Conservation (phyloP, 2,797 vertebrate genomes). For the Taenioides sp. region DNA sequence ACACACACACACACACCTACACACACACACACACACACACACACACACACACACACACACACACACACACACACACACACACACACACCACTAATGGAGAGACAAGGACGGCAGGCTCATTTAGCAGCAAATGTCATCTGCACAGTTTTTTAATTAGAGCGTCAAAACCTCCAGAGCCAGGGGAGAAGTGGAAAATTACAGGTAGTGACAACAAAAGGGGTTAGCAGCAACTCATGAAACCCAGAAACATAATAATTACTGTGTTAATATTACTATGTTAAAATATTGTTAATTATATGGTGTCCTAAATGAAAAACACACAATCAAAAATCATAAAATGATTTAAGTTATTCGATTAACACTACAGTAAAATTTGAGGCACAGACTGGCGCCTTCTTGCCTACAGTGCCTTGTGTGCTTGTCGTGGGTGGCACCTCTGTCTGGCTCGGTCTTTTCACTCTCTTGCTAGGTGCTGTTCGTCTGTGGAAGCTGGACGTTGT, state of each 20-base stretch:
- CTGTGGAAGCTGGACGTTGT: constrained; percentile 49
- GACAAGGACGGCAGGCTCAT: constrained; percentile 51
- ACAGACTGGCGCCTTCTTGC: neutral
- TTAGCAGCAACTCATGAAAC: neutral
- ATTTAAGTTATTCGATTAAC: neutral
- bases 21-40: constrained; percentile 3
- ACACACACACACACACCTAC: neutral
- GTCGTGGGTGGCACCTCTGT: constrained; percentile 26
- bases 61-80: neutral
- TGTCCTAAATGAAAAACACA: neutral
- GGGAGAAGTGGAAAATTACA: constrained; percentile 22
- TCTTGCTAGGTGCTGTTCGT: constrained; percentile 44
- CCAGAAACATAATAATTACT: constrained; percentile 6
- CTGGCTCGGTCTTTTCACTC: constrained; percentile 20
- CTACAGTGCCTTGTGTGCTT: constrained; percentile 37
- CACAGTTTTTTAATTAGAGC: constrained; percentile 54
- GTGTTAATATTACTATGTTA: neutral
- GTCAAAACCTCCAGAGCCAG: constrained; percentile 15
- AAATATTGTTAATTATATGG: neutral
- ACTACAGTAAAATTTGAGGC: neutral
- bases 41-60: constrained; percentile 6
- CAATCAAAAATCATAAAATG: neutral
- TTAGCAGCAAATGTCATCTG: constrained; percentile 58
- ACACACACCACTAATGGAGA: constrained; percentile 42
- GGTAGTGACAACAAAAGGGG: neutral